phyloP scores from a whole-genome alignment of 1,140 invertebrate species.

The Drosophila busckii region DNA sequence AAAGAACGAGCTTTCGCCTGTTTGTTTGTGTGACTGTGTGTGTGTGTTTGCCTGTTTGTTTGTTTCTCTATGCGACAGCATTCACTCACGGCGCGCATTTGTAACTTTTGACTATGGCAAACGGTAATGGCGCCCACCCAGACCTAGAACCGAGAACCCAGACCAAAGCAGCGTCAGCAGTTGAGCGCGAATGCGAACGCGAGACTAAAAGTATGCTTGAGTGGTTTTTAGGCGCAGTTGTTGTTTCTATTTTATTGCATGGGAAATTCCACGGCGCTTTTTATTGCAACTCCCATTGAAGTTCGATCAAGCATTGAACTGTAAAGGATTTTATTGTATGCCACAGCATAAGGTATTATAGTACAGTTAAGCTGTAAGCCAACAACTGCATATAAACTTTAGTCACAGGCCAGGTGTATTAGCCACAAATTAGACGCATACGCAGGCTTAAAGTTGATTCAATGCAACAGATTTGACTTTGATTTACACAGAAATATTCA shows the following conservation, averaged over 20 bases:
- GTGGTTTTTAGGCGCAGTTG: constrained; percentile 74
- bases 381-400: no score
- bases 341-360: constrained; percentile 28
- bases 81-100: constrained; percentile 62
- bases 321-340: constrained; percentile 50
- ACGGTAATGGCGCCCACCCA: no score
- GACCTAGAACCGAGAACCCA: background rate
- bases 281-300: constrained; percentile 72
- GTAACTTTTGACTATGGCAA: constrained; percentile 66
- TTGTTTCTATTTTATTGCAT: constrained; percentile 72
- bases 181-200: no score
- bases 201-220: constrained; percentile 53
- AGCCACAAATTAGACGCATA: no score
- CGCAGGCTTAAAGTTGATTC: no score
- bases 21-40: background rate
- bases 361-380: constrained; percentile 19
- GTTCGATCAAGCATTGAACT: constrained; percentile 63
- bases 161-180: background rate
- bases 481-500: no score
- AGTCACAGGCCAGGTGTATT: no score
- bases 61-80: constrained; percentile 32
- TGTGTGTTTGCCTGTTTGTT: background rate
- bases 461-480: no score
- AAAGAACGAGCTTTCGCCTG: constrained; percentile 41
- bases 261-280: constrained; percentile 63